A percentile compares a stretch with the other conserved stretches of the same genome.
phyloP scores from a whole-genome alignment of 2,797 vertebrate genomes.

The Cryptoprocta ferox region DNA sequence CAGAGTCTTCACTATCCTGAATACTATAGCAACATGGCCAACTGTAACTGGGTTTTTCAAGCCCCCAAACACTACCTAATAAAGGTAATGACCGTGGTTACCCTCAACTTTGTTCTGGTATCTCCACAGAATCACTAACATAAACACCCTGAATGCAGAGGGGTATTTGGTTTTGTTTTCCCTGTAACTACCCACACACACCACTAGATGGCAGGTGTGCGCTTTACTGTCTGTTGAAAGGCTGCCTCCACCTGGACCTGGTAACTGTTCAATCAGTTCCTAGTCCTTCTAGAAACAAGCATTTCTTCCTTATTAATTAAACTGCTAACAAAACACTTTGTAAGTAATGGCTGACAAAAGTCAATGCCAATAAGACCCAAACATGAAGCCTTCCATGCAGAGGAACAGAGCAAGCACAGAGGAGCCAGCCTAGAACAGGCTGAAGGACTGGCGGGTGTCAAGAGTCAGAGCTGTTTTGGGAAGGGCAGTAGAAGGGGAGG shows the following conservation, averaged over 20 bases:
- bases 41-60: slow-evolving; percentile 90
- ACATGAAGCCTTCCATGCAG: neutral
- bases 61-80: slow-evolving; percentile 87
- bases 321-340: neutral
- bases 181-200: neutral
- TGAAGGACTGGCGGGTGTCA: no score
- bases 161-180: neutral
- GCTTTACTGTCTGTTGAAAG: neutral
- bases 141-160: neutral
- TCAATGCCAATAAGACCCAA: neutral
- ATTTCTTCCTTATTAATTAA: slow-evolving; percentile 7
- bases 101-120: neutral
- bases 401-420: neutral
- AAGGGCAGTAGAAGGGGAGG: neutral
- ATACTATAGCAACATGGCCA: slow-evolving; percentile 85
- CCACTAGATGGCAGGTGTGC: slow-evolving; percentile 55
- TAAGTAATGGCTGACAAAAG: neutral
- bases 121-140: neutral
- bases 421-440: neutral
- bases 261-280: neutral
- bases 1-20: slow-evolving; percentile 89
- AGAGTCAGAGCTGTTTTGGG: neutral
- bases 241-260: neutral
- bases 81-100: slow-evolving; percentile 86
- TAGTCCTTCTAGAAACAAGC: neutral